Base-by-base conservation (phyloP, 1,140 invertebrate genomes). In the Trialeurodes vaporariorum region DNA sequence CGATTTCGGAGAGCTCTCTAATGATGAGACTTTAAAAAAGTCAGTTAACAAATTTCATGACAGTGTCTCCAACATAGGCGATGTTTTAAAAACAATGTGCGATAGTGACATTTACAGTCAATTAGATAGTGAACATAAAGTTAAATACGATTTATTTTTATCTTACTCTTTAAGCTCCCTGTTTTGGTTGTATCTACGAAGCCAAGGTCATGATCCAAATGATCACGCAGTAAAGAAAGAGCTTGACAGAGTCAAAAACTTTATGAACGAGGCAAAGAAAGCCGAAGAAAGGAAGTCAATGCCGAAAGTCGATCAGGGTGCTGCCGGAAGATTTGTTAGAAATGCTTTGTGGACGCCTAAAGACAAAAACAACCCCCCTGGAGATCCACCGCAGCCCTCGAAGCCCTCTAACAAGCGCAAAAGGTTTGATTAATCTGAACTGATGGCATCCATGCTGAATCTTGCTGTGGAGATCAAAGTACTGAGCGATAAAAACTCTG, bases 61-160 rank as follows among this genome's bases (percentile, higher is more conserved):
- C 34, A 49, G 34, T 49, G 34, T 49, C 17, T 49, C 34, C 5
- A 49, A 49, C 5, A 49, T 49, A 9, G 34, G 34, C 34, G 34
- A 49, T 49, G 17, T 17, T 49, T 17, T 49, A 49, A 49, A 49
- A 49, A 49, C 34, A 49, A 49, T 49, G 34, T 49, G 34, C 34
- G 34, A 49, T 17, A 27, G 2, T 64, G 73, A 78, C 49, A 75
- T 81, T 27, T 80, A 81, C 61, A 77, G 80, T 24, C 79, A 81
- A 67, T 71, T 85, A 63, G 73, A 76, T 9, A 67, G 79, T n/a
- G 81, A 81, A 70, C 81, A 84, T 40, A 80, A 82, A 75, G 80
- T 85, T 24, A 83, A 85, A 75, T 79, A 82, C 27, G 84, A 86
- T 76, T 74, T 86, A 64, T 85, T 85, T 70, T 72, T 84, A 13